phyloP scores from a whole-genome alignment of 2,797 vertebrate species.

The Ficedula albicollis region DNA sequence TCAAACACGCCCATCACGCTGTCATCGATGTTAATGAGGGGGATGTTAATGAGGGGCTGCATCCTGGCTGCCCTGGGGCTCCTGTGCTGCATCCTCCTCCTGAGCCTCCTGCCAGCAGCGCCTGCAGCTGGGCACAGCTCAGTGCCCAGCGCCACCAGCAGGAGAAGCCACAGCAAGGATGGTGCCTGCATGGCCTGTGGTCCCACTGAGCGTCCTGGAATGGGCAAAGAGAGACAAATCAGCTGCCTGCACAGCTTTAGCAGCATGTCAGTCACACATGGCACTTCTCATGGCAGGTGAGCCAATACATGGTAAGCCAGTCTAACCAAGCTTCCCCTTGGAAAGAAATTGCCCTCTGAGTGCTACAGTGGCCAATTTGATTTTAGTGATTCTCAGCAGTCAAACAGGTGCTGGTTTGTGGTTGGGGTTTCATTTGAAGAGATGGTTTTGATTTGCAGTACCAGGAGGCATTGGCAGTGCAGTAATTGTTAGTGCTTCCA shows the following conservation, averaged over 20 bases:
- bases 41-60: constrained; percentile 17
- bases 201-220: constrained; percentile 47
- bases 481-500: neutral
- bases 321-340: neutral
- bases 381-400: neutral
- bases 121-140: constrained; percentile 62
- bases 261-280: neutral
- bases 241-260: neutral
- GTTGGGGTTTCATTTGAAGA: neutral
- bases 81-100: constrained; percentile 57
- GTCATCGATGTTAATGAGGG: constrained; percentile 65
- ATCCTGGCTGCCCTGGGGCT: neutral
- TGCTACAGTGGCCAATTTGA: neutral
- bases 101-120: constrained; percentile 4
- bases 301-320: accelerated
- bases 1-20: constrained; percentile 70
- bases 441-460: neutral
- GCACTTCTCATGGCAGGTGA: neutral
- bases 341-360: neutral
- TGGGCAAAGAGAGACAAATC: neutral
- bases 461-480: neutral
- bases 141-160: constrained; percentile 74
- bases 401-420: neutral
- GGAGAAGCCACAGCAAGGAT: constrained; percentile 66
- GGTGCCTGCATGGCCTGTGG: constrained; percentile 75